Percentiles rank a stretch among this genome's conserved stretches.
These are phyloP conservation scores for Phalanger gymnotis DNA, from an alignment of 2,797 vertebrate species.

Conservation along the genomic window DNA sequence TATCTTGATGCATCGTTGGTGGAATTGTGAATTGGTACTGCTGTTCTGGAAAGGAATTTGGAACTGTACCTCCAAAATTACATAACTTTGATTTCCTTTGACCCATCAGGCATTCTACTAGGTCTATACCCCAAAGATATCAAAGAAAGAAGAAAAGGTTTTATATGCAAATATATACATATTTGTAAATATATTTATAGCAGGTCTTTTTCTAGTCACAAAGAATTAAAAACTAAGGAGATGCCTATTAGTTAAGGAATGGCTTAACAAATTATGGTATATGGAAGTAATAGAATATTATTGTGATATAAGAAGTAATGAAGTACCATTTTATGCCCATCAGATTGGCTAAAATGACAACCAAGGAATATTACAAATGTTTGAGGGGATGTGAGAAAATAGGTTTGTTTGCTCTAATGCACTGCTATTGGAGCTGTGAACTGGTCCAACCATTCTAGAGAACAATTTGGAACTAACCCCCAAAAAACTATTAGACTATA, in stretches of 20 bases:
- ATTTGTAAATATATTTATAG: too few species aligned
- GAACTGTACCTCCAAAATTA: not conserved
- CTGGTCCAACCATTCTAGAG: not conserved
- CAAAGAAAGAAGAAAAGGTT: not conserved
- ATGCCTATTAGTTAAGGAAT: not conserved
- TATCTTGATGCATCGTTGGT: not conserved
- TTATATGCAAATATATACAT: not conserved
- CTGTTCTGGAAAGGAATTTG: not conserved
- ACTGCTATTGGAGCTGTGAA: not conserved
- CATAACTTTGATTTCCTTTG: not conserved
- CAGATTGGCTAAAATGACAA: not conserved
- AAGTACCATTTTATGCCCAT: not conserved
- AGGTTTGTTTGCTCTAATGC: not conserved
- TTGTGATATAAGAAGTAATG: not conserved
- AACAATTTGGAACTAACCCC: not conserved
- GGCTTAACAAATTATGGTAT: not conserved
- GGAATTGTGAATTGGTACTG: not conserved
- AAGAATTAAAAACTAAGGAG: not conserved
- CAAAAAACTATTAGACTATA: not conserved
- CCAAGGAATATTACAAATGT: not conserved
- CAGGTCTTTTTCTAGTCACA: not conserved
- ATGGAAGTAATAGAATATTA: not conserved
- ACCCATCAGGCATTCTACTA: not conserved
- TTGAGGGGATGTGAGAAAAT: not conserved
- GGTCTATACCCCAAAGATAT: not conserved